phyloP scores from a whole-genome alignment of 2,888 invertebrate genomes.

The Hetaerina titia region DNA sequence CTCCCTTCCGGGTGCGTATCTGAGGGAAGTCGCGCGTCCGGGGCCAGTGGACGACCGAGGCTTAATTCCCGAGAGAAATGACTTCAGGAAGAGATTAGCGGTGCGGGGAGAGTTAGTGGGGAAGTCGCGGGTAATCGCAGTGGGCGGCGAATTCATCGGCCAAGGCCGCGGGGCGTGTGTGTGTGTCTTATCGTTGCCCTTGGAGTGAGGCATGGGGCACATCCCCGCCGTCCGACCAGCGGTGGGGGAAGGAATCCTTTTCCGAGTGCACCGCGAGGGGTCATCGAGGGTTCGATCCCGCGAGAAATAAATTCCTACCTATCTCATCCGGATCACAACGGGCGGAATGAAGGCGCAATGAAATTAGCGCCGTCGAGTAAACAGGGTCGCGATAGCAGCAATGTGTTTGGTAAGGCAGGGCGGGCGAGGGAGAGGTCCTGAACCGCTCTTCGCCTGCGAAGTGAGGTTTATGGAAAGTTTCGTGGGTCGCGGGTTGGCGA shows the following conservation, averaged over 20 bases:
- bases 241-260: background rate
- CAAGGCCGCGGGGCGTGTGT: background rate
- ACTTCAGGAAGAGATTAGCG: background rate
- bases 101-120: background rate
- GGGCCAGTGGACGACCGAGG: background rate
- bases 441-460: background rate
- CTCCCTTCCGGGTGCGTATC: background rate
- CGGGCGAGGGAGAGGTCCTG: background rate
- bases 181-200: conserved; percentile 51
- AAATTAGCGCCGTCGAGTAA: conserved; percentile 10
- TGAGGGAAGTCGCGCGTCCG: background rate
- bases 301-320: background rate
- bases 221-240: background rate
- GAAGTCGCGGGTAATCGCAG: conserved; percentile 34
- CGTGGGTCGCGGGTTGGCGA: background rate
- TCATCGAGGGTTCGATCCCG: conserved; percentile 38
- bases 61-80: conserved; percentile 15
- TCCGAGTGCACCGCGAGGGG: background rate
- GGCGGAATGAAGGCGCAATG: background rate
- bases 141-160: background rate
- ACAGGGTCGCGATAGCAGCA: conserved; percentile 6
- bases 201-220: conserved; percentile 30
- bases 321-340: background rate
- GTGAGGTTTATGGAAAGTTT: background rate
- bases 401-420: conserved; percentile 8